A percentile compares a stretch with the other conserved stretches of the same genome.
Conservation (phyloP, 2,888 invertebrate species). For the Oxystoma pomonae region DNA sequence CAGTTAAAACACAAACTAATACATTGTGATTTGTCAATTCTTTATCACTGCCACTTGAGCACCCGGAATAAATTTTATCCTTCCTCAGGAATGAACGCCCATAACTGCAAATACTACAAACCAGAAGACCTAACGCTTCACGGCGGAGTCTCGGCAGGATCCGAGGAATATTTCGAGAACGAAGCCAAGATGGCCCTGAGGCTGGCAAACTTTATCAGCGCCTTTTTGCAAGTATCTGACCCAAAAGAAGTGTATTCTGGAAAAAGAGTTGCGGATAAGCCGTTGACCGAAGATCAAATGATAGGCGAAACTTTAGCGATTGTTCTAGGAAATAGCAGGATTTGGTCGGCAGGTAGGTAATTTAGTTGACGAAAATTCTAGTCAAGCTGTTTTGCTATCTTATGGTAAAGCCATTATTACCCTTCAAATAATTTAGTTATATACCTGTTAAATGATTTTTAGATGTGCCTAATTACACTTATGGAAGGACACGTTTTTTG, state of each 20-base stretch:
- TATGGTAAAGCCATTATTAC: no score
- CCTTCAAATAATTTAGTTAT: no score
- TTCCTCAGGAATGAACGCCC: constrained; percentile 58
- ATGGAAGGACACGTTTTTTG: no score
- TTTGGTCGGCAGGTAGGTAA: constrained; percentile 82
- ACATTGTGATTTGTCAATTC: no score
- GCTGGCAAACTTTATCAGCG: constrained; percentile 92
- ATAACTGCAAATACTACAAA: constrained; percentile 50
- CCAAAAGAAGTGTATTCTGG: constrained; percentile 88
- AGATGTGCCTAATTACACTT: no score
- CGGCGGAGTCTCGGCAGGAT: constrained; percentile 84
- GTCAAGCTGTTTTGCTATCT: no score
- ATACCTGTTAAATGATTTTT: no score
- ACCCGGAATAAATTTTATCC: no score
- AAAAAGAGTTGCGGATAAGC: constrained; percentile 81
- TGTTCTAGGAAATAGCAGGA: constrained; percentile 85
- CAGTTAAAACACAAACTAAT: no score
- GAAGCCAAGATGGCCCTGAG: constrained; percentile 97
- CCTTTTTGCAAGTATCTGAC: constrained; percentile 88
- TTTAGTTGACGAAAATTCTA: no score
- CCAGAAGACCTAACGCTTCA: constrained; percentile 72
- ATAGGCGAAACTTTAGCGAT: constrained; percentile 90
- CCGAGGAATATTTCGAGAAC: constrained; percentile 85
- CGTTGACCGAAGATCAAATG: constrained; percentile 93
- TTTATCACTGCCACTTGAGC: no score